Conservation (phyloP, 2,797 vertebrate genomes). For the Acanthis flammea region DNA sequence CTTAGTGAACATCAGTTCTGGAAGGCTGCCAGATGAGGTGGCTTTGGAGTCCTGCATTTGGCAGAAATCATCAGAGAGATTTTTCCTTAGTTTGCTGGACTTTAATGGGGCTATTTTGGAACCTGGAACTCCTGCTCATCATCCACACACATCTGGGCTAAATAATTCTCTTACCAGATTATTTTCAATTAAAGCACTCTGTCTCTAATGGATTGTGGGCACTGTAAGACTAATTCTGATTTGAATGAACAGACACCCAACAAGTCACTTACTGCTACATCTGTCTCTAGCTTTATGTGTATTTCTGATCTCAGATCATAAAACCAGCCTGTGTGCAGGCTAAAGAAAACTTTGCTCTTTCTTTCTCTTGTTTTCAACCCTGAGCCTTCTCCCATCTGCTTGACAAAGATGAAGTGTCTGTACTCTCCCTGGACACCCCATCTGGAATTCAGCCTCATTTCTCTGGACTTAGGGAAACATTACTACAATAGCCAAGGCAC, state of each 20-base stretch:
- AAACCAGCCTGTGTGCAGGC: background rate
- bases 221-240: background rate
- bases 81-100: background rate
- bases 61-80: background rate
- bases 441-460: background rate
- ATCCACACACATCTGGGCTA: background rate
- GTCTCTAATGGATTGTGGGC: background rate
- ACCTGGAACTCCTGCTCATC: background rate
- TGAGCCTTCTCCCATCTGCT: background rate
- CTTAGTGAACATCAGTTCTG: background rate
- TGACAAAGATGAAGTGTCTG: background rate
- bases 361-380: background rate
- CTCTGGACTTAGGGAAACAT: background rate
- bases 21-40: background rate
- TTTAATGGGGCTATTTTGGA: constrained; percentile 2
- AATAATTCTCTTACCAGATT: background rate
- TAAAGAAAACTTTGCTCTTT: background rate
- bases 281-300: background rate
- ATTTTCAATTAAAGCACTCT: constrained; percentile 8
- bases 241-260: background rate
- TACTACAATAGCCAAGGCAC: background rate
- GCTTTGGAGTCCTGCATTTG: background rate
- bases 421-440: background rate
- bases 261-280: background rate
- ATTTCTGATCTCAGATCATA: background rate